Percentiles rank a stretch among this genome's conserved stretches.
Evolutionary conservation across 2,888 invertebrate species (phyloP).

Genomic region (Sympetrum striolatum): DNA sequence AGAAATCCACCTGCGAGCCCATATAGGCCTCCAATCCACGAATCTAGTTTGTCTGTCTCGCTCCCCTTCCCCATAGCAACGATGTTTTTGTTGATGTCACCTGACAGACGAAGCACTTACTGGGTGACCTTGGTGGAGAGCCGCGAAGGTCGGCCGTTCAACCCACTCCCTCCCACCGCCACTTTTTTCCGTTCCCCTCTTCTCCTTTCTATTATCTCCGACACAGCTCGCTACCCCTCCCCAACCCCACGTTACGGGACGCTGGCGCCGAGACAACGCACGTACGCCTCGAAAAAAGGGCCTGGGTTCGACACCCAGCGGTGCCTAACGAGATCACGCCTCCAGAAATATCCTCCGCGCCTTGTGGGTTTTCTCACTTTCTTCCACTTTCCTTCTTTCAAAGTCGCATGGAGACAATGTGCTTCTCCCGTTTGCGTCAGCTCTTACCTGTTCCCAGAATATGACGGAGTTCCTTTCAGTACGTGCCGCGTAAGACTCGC

Average conservation of each 20-base stretch:
- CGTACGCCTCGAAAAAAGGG: background rate
- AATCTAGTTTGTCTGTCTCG: background rate
- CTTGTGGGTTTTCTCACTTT: background rate
- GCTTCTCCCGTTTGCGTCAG: background rate
- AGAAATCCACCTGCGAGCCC: too few species aligned
- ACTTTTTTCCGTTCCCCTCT: background rate
- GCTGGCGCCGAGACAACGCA: background rate
- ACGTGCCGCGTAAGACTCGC: too few species aligned
- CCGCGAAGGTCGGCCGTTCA: constrained; percentile 35
- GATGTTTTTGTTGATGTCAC: constrained; percentile 19
- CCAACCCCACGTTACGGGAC: background rate
- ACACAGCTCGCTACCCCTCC: background rate
- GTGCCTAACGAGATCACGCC: background rate
- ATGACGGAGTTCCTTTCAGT: too few species aligned
- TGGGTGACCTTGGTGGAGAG: constrained; percentile 26
- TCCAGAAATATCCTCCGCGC: background rate
- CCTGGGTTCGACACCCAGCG: background rate
- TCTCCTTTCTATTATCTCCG: background rate
- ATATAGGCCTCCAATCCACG: background rate
- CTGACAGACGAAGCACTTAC: constrained; percentile 13
- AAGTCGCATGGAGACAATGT: too few species aligned
- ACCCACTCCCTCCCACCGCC: background rate
- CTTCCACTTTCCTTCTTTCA: background rate
- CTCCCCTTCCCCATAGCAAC: background rate
- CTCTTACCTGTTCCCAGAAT: background rate